Conservation (phyloP, 2,113 vertebrate species). For the Tetrax tetrax region DNA sequence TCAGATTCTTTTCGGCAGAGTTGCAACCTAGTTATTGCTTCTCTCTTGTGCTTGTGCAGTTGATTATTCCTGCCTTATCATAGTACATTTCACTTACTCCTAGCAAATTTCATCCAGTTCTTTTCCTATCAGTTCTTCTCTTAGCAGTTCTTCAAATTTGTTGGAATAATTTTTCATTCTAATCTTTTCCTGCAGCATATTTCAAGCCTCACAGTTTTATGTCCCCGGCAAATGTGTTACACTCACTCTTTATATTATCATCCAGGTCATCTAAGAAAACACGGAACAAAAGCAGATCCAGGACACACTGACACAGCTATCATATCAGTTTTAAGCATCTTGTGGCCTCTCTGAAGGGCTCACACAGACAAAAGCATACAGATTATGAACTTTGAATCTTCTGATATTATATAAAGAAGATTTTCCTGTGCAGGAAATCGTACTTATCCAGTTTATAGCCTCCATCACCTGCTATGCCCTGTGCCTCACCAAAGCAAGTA, state of each 20-base stretch:
- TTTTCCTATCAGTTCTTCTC: not conserved
- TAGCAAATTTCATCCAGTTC: not conserved
- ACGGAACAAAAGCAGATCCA: not conserved
- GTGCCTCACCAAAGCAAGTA: not conserved
- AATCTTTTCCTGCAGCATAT: not conserved
- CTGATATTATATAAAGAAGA: not conserved
- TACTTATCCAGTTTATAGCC: not conserved
- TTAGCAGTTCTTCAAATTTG: not conserved
- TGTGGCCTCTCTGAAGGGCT: not conserved
- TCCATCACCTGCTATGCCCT: not conserved
- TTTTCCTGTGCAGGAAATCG: not conserved
- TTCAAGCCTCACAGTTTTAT: not conserved
- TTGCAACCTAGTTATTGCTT: not conserved
- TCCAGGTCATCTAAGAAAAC: not conserved
- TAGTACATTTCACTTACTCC: not conserved
- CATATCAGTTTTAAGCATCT: not conserved
- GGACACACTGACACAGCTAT: not conserved
- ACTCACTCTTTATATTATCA: not conserved
- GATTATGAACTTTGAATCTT: not conserved
- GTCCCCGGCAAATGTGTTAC: not conserved
- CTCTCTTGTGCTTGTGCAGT: not conserved
- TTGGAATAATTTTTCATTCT: not conserved
- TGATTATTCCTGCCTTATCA: not conserved
- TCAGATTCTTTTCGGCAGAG: not conserved
- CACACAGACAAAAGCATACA: not conserved